Percentiles rank a stretch among this genome's conserved stretches.
Conservation (phyloP, 1,140 invertebrate species). For the Drosophila grimshawi region DNA sequence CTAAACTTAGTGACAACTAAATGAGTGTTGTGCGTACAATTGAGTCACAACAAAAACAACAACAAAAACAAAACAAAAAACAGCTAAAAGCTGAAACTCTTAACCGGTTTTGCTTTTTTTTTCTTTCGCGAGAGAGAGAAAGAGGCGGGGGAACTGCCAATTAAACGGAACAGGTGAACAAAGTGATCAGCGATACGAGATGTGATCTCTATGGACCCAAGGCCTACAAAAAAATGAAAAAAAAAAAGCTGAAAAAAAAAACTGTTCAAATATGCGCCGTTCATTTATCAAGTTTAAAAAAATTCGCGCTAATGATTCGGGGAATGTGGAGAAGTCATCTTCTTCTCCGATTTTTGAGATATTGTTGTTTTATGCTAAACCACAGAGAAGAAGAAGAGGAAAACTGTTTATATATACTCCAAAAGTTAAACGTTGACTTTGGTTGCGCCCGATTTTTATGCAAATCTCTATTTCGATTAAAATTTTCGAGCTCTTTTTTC, state of each 20-base stretch:
- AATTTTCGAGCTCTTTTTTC: constrained; percentile 26
- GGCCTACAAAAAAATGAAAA: background rate
- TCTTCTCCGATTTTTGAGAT: constrained; percentile 43
- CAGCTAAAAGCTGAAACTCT: background rate
- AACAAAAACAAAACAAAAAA: background rate
- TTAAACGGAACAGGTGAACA: constrained; percentile 75
- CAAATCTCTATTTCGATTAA: constrained; percentile 41
- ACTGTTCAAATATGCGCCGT: constrained; percentile 45
- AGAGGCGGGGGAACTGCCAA: constrained; percentile 32
- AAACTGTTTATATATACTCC: too few species aligned
- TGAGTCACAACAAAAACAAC: constrained; percentile 45
- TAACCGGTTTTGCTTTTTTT: constrained; percentile 47
- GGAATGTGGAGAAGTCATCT: constrained; percentile 34
- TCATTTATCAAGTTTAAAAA: constrained; percentile 46
- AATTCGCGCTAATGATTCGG: constrained; percentile 66
- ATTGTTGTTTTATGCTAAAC: constrained; percentile 73
- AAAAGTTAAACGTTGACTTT: constrained; percentile 9
- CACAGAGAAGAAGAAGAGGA: too few species aligned
- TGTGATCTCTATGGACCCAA: constrained; percentile 1
- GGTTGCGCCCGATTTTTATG: constrained; percentile 50
- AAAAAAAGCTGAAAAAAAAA: constrained; percentile 17
- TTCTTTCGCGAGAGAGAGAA: too few species aligned
- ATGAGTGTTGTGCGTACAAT: constrained; percentile 56
- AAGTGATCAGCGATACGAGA: constrained; percentile 32
- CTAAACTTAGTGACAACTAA: constrained; percentile 75